phyloP scores from a whole-genome alignment of 2,797 vertebrate species.

The Muscicapa comitata region DNA sequence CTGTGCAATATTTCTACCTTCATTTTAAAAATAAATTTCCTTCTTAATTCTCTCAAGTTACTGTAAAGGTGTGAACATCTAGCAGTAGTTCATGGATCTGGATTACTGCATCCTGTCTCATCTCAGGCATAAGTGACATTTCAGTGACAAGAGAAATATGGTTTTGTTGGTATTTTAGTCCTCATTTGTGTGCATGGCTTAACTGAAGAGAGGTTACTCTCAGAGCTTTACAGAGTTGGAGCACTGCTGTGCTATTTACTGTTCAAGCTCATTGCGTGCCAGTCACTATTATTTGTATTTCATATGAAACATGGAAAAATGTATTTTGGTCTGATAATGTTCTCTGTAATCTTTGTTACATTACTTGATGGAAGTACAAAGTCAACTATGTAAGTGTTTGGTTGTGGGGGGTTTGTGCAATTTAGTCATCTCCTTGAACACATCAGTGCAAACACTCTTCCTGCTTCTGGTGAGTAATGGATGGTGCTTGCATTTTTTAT shows the following conservation, averaged over 20 bases:
- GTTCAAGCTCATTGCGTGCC: background rate
- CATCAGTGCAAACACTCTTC: background rate
- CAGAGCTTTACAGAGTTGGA: background rate
- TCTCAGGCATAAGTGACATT: background rate
- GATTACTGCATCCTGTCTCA: background rate
- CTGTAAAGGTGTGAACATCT: background rate
- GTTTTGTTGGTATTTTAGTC: background rate
- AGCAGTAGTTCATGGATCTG: background rate
- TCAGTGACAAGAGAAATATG: background rate
- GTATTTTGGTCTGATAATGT: background rate
- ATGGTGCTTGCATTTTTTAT: background rate
- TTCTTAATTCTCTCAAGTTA: background rate
- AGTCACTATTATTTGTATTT: background rate
- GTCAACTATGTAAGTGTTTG: background rate
- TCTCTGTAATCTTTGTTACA: background rate
- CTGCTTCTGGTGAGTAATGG: background rate
- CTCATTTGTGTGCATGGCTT: background rate
- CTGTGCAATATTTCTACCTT: background rate
- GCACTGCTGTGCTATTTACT: background rate
- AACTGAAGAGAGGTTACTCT: background rate
- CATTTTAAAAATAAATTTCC: background rate
- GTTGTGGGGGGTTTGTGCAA: background rate
- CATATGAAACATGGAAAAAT: background rate
- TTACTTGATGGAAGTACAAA: background rate
- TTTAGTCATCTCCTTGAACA: background rate